Conservation (phyloP, 2,113 vertebrate genomes). For the Lepus timidus region DNA sequence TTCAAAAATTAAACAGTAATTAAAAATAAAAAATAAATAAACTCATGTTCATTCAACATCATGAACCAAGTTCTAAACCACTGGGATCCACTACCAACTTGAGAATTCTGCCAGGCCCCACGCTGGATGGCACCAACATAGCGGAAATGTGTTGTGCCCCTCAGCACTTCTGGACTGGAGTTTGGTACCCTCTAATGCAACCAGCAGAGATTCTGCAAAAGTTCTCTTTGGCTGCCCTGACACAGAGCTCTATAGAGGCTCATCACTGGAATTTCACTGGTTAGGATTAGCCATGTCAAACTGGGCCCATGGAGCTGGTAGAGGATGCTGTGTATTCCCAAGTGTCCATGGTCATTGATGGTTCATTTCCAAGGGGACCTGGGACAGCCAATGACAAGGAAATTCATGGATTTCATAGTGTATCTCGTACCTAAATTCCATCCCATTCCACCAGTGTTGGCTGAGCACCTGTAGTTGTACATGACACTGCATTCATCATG, state of each 20-base stretch:
- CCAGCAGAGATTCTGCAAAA: background rate
- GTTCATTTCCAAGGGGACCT: background rate
- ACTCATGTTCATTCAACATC: background rate
- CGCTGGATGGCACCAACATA: too few relatives aligned
- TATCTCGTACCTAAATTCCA: background rate
- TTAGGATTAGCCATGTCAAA: background rate
- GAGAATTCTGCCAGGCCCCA: rapidly evolving
- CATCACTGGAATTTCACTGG: background rate
- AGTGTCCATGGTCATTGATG: too few relatives aligned
- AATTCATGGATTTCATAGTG: background rate
- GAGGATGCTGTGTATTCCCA: background rate
- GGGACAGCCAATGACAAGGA: background rate
- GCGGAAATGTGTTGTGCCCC: rapidly evolving
- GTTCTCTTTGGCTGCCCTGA: background rate
- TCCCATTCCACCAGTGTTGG: background rate
- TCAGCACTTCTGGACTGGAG: background rate
- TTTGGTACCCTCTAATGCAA: too few relatives aligned
- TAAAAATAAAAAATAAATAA: background rate
- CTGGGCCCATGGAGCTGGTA: background rate
- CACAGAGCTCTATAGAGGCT: background rate
- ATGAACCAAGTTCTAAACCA: background rate
- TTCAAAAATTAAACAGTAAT: background rate
- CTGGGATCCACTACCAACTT: background rate
- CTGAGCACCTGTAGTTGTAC: background rate
- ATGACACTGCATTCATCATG: too few relatives aligned